Conservation (phyloP, 1,140 invertebrate species). For the Campoletis sonorensis region DNA sequence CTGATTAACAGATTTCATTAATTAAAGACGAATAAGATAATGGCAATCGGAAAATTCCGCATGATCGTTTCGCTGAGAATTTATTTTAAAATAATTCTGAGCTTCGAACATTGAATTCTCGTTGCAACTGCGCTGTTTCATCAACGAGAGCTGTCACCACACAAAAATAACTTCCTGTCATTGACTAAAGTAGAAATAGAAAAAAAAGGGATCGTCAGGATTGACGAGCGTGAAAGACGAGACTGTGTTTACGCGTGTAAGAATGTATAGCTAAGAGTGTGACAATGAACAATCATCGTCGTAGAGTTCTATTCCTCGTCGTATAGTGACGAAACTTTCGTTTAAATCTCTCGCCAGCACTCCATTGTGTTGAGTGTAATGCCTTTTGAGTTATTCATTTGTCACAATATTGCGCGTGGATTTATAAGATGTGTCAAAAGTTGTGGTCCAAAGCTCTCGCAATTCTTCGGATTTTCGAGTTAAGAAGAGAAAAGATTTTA, state of each 20-base stretch:
- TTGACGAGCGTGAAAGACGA: neutral
- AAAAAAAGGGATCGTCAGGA: constrained; percentile 19
- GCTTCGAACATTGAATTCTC: neutral
- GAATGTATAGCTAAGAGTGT: neutral
- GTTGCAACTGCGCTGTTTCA: neutral
- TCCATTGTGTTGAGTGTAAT: constrained; percentile 26
- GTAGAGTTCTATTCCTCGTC: neutral
- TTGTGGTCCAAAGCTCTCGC: too few relatives aligned
- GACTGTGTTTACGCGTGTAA: constrained; percentile 1
- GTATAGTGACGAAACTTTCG: constrained; percentile 40
- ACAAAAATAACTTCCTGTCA: neutral
- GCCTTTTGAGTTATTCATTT: constrained; percentile 26
- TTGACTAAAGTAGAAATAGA: neutral
- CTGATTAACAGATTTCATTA: too few relatives aligned
- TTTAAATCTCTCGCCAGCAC: constrained; percentile 32
- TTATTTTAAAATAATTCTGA: neutral
- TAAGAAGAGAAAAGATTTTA: too few relatives aligned
- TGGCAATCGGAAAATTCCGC: too few relatives aligned
- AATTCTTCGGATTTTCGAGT: too few relatives aligned
- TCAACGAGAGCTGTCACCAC: neutral
- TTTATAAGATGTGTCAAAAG: too few relatives aligned
- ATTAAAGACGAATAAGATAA: too few relatives aligned
- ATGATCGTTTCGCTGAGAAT: too few relatives aligned
- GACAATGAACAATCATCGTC: constrained; percentile 26
- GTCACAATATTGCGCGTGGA: neutral